Evolutionary conservation across 2,888 invertebrate species (phyloP).

Genomic region (Drosophila conformis): DNA sequence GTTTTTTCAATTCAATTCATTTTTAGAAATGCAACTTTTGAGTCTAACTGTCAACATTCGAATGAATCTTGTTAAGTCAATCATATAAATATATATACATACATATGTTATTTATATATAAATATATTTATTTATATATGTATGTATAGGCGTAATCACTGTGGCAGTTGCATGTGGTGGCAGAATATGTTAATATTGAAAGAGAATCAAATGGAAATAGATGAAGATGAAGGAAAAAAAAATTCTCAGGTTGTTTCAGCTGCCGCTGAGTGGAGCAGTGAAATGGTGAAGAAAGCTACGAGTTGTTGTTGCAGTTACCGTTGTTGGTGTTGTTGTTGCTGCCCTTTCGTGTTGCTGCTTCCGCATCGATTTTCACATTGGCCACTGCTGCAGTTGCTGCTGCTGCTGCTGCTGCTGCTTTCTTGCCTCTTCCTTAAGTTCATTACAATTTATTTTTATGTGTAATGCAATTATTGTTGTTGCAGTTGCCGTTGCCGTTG

Average conservation of each 20-base stretch:
- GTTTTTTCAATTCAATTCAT: not conserved
- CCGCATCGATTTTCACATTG: constrained; percentile 78
- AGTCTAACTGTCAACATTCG: not conserved
- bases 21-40: not conserved
- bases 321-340: constrained; percentile 27
- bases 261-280: constrained; percentile 44
- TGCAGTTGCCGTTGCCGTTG: constrained; percentile 48
- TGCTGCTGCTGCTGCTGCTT: constrained; percentile 42
- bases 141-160: constrained; percentile 16
- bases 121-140: constrained; percentile 18
- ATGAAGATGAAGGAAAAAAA: constrained; percentile 7
- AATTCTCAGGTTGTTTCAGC: constrained; percentile 57
- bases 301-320: constrained; percentile 32
- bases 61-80: not conserved
- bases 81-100: not conserved
- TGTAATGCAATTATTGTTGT: constrained; percentile 78
- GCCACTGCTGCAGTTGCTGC: constrained; percentile 44
- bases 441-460: constrained; percentile 80
- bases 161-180: constrained; percentile 48
- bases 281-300: constrained; percentile 53
- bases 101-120: not conserved
- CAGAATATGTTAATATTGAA: constrained; percentile 59
- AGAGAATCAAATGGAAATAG: constrained; percentile 45
- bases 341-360: constrained; percentile 70
- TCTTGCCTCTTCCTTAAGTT: constrained; percentile 66